phyloP scores from a whole-genome alignment of 53 echinoderm and acorn worm species.

The Holothuria leucospilota region DNA sequence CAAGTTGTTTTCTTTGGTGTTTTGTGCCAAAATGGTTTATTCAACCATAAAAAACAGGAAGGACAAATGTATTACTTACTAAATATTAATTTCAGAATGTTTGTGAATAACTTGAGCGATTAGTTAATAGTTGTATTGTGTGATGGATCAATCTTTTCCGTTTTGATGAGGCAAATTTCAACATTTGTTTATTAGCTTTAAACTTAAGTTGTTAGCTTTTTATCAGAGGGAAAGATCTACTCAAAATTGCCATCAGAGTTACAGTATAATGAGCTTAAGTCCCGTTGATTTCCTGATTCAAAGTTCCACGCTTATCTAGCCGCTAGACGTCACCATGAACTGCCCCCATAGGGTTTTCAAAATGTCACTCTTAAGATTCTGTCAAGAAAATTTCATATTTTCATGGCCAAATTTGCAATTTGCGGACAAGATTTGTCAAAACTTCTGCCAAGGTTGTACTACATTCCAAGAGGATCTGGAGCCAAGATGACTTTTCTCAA shows the following conservation, averaged over 20 bases:
- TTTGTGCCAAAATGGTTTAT: no score
- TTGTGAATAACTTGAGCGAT: no score
- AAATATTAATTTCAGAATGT: no score
- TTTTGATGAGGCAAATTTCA: no score
- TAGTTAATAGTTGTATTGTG: no score
- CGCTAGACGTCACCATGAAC: conserved; percentile 34
- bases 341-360: conserved; percentile 46
- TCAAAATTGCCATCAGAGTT: conserved; percentile 10
- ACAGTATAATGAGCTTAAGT: conserved; percentile 15
- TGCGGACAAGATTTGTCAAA: conserved; percentile 37
- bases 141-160: no score
- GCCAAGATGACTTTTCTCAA: conserved; percentile 24
- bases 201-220: no score
- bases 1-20: no score
- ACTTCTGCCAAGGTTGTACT: conserved; percentile 34
- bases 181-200: no score
- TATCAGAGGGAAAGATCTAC: no score
- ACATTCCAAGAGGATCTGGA: conserved; percentile 40
- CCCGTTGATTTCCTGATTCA: conserved; percentile 18
- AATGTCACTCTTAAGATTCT: conserved; percentile 44
- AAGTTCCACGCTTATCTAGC: conserved; percentile 1
- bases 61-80: no score
- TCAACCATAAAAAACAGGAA: no score
- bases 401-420: conserved; percentile 45
- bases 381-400: conserved; percentile 47